phyloP scores from a whole-genome alignment of 2,797 vertebrate species.

The Hoplostethus mediterraneus region DNA sequence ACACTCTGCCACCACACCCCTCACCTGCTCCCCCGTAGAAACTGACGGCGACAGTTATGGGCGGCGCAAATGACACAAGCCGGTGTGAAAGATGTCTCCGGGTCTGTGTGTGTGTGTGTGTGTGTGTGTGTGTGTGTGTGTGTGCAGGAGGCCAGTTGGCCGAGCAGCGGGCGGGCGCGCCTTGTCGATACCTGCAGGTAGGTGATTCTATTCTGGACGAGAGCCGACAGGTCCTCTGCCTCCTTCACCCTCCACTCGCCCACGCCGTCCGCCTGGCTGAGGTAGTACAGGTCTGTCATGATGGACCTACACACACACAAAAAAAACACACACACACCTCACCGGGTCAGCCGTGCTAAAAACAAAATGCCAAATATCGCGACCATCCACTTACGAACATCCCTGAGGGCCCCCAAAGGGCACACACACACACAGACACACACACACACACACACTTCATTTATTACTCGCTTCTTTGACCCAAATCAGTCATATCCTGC shows the following conservation, averaged over 20 bases:
- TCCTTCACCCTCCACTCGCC: conserved; percentile 96
- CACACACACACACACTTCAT: conserved; percentile 59
- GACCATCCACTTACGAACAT: conserved; percentile 60
- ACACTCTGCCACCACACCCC: conserved; percentile 55
- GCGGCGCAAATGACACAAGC: conserved; percentile 67
- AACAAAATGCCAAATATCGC: conserved; percentile 56
- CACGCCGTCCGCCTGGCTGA: conserved; percentile 97
- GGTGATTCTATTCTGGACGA: conserved; percentile 97
- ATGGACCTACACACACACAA: conserved; percentile 87
- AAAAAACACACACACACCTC: no score
- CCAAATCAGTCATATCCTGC: conserved; percentile 80
- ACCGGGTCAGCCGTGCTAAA: no score
- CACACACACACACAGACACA: conserved; percentile 36
- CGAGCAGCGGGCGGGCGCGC: conserved; percentile 36
- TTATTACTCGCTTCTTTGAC: conserved; percentile 80
- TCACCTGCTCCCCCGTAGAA: conserved; percentile 62
- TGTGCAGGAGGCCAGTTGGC: conserved; percentile 33
- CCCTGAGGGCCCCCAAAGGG: conserved; percentile 59
- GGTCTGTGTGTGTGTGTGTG: conserved; percentile 19
- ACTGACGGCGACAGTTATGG: conserved; percentile 61
- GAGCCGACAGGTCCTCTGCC: conserved; percentile 94
- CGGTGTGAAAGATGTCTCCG: conserved; percentile 50
- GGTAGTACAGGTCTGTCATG: conserved; percentile 98
- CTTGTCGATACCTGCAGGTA: conserved; percentile 91
- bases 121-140: not conserved